Evolutionary conservation across 1,140 invertebrate species (phyloP), one percentile per base, ranked within the genome.

Genomic region (Polypedilum pembai): DNA sequence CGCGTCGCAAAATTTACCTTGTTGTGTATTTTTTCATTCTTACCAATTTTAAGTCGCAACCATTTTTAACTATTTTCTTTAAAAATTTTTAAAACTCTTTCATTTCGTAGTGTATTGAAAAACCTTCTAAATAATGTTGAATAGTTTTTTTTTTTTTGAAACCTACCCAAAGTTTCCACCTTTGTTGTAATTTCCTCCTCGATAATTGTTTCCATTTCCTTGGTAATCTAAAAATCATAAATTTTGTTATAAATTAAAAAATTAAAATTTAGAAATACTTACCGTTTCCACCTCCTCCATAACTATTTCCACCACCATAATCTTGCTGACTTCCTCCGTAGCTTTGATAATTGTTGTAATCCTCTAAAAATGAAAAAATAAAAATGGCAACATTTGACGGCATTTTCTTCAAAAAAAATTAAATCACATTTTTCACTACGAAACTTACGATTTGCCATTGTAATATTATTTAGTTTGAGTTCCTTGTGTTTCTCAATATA

Each of bases 131-230:
- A 56, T 56, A 0, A 56, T 56, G 45, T n/a, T n/a, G 10, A 12
- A 56, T n/a, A n/a, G n/a, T n/a, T n/a, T n/a, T n/a, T n/a, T 4
- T 56, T 12, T 20, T 18, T 18, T 69, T 21, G 65, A 69, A n/a
- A 69, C 65, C 65, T 69, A 69, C 65, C 65, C 65, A 20, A 20
- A 69, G 20, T 69, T 69, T 69, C 65, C 65, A 7, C 65, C 65
- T 21, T 69, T 69, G 18, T 66, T 66, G 18, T 8, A 69, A 12
- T 18, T 18, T 2, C 65, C 65, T 0, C 65, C 65, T 0, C 65
- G 65, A 69, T 69, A 56, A 56, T 56, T 56, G 12, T 56, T n/a
- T 56, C 45, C n/a, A 15, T 56, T n/a, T n/a, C n/a, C n/a, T 56
- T 56, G 45, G 10, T 56, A 56, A n/a, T 56, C 45, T 56, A 56